Conservation (phyloP, 2,888 invertebrate species). For the Rhorus exstirpatorius region DNA sequence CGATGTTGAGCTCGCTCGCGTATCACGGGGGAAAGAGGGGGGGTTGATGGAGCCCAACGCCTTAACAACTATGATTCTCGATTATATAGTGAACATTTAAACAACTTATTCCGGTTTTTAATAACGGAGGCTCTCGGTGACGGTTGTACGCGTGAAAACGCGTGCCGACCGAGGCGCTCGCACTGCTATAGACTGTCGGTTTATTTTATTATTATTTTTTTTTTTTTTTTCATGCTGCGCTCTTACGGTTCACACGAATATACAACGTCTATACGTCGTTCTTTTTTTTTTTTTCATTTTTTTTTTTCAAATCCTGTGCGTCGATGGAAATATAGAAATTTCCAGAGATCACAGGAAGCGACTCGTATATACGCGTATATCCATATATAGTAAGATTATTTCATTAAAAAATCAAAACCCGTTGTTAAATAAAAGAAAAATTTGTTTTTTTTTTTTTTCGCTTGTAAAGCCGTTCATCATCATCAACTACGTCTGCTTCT, state of each 20-base stretch:
- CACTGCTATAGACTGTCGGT: conserved; percentile 86
- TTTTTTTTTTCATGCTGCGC: conserved; percentile 85
- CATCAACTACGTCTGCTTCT: conserved; percentile 64
- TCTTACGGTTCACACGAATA: conserved; percentile 85
- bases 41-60: conserved; percentile 77
- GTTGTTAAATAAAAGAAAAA: conserved; percentile 84
- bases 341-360: conserved; percentile 58
- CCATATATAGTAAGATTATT: conserved; percentile 84
- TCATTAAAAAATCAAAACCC: conserved; percentile 86
- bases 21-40: too few relatives aligned
- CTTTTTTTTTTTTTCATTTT: conserved; percentile 38
- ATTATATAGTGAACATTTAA: conserved; percentile 86
- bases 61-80: conserved; percentile 85
- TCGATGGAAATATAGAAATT: conserved; percentile 51
- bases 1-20: too few relatives aligned
- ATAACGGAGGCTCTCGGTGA: conserved; percentile 86
- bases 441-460: conserved; percentile 78
- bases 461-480: conserved; percentile 70
- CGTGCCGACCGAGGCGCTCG: conserved; percentile 85
- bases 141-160: conserved; percentile 83
- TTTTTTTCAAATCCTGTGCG: conserved; percentile 49
- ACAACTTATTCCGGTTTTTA: conserved; percentile 86
- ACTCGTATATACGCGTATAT: conserved; percentile 71
- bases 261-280: conserved; percentile 77
- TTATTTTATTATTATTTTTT: too few relatives aligned